A percentile compares a stretch with the other conserved stretches of the same genome.
These are phyloP conservation scores for Chaenodraco wilsoni DNA, from an alignment of 2,797 vertebrate genomes.

Conservation along the genomic window DNA sequence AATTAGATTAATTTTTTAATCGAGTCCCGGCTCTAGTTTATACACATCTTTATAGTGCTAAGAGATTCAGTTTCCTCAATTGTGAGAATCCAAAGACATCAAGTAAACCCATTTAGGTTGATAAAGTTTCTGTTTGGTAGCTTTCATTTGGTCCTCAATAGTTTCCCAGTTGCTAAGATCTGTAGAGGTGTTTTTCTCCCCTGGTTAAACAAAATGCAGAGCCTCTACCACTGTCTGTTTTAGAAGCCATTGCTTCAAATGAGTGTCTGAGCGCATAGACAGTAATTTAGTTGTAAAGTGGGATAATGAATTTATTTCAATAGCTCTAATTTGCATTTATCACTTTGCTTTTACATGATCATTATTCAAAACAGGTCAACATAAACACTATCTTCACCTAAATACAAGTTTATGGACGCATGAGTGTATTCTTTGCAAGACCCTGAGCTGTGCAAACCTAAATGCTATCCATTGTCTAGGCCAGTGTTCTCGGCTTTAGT, in stretches of 20 bases:
- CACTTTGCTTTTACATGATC: slow-evolving; percentile 33
- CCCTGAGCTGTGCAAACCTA: slow-evolving; percentile 14
- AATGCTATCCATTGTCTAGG: slow-evolving; percentile 15
- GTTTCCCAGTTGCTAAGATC: not conserved
- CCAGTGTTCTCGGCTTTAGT: slow-evolving; percentile 3
- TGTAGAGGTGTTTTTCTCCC: not conserved
- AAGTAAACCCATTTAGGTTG: no score
- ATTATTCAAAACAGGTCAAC: slow-evolving; percentile 20
- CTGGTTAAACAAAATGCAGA: not conserved
- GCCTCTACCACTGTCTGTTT: not conserved
- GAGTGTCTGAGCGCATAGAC: not conserved
- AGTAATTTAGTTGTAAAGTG: slow-evolving; percentile 10
- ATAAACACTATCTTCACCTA: slow-evolving; percentile 22
- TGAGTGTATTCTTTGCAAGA: not conserved
- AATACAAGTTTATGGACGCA: slow-evolving; percentile 10
- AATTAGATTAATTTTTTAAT: no score
- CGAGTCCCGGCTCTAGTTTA: no score
- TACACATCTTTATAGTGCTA: not conserved
- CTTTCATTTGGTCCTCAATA: no score
- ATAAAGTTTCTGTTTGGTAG: no score
- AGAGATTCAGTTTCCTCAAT: not conserved
- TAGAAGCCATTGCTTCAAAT: not conserved
- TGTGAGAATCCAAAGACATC: not conserved
- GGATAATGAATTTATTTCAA: slow-evolving; percentile 11
- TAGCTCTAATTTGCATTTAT: slow-evolving; percentile 1